phyloP scores from a whole-genome alignment of 2,113 vertebrate species.

The Rhombomys opimus region DNA sequence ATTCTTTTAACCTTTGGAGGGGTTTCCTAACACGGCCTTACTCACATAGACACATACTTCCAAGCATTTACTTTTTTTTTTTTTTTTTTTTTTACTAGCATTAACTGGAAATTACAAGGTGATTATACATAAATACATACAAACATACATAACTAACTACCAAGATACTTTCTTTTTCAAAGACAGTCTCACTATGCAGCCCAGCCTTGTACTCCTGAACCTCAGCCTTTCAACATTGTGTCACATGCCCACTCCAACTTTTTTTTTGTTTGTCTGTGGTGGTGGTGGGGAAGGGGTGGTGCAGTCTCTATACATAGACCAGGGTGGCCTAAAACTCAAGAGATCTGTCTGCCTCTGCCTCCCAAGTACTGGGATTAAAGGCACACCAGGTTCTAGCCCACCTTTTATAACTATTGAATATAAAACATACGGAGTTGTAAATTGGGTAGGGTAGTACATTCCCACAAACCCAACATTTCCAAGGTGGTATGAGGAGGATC shows the following conservation, averaged over 20 bases:
- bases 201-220: neutral
- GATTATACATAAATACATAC: too few species aligned
- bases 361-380: neutral
- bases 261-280: neutral
- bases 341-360: neutral
- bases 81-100: neutral
- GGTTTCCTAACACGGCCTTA: neutral
- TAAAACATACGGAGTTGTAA: neutral
- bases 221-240: neutral
- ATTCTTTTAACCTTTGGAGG: conserved; percentile 18
- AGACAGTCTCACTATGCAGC: neutral
- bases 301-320: neutral
- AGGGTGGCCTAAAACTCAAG: neutral
- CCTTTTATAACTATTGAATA: neutral
- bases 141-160: neutral
- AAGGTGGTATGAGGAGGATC: too few species aligned
- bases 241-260: neutral
- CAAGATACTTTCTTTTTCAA: neutral
- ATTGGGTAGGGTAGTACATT: neutral
- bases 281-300: neutral
- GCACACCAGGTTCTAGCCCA: neutral
- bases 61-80: neutral
- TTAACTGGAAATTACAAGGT: neutral
- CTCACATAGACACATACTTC: neutral
- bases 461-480: neutral